Percentiles rank a stretch among this genome's conserved stretches.
Evolutionary conservation across 1,140 invertebrate species (phyloP).

Genomic region (Eumeta japonica): DNA sequence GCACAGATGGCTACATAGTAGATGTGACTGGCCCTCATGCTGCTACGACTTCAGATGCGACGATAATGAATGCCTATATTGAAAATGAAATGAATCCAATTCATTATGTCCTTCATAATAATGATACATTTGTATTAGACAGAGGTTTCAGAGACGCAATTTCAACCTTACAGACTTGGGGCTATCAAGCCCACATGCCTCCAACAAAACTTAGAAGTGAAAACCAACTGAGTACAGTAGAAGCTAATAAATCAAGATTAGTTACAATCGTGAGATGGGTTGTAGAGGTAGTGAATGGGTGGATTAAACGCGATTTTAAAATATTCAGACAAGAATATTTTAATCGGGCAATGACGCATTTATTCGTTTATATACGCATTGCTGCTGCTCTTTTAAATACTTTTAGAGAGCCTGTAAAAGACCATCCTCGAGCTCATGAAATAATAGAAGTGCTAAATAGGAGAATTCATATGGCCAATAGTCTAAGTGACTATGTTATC

Average conservation of each 20-base stretch:
- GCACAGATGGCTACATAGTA: conserved; percentile 10
- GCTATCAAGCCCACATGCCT: background rate
- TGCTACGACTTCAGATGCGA: conserved; percentile 10
- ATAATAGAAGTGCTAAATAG: too few species aligned
- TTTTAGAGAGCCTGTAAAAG: conserved; percentile 5
- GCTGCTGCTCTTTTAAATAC: conserved; percentile 15
- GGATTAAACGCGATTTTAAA: conserved; percentile 16
- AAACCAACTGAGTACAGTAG: conserved; percentile 2
- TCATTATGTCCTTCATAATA: conserved; percentile 8
- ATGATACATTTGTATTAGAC: background rate
- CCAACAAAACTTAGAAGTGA: conserved; percentile 5
- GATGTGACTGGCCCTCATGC: conserved; percentile 11
- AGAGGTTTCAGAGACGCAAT: background rate
- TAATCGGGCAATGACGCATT: conserved; percentile 5
- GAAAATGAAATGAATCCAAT: conserved; percentile 6
- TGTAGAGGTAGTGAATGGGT: conserved; percentile 10
- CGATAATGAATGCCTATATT: conserved; percentile 9
- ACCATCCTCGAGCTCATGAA: conserved; percentile 6
- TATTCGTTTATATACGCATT: conserved; percentile 17
- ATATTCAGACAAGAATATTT: conserved; percentile 8
- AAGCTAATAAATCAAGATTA: conserved; percentile 5
- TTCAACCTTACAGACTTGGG: background rate
- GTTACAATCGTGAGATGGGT: conserved; percentile 7
- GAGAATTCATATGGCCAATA: too few species aligned
- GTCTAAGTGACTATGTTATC: too few species aligned